Base-by-base conservation (phyloP, 2,888 invertebrate species). In the Lobophora halterata region DNA sequence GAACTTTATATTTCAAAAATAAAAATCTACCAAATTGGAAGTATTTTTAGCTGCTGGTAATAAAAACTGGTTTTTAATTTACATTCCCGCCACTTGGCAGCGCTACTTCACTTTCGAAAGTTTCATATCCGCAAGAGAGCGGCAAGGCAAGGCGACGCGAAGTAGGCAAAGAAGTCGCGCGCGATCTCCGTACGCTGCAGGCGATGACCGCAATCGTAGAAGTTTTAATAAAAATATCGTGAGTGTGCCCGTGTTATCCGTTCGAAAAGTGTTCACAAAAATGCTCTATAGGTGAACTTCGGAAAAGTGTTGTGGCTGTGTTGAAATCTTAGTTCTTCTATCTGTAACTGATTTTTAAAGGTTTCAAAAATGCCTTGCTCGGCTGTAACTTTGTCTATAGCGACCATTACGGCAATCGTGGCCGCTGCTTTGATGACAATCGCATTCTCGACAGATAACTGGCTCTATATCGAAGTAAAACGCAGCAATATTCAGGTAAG, bases 401-500 rank as follows among this genome's bases (percentile, higher is more conserved):
- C 97, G 66, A 97, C 97, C 71, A 96, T 98, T 85, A 95, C 96
- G 77, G 97, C 97, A 76, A 96, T 98, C 79, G 93, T 97, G 75
- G 96, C 97, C 66, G 95, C 97, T 72, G 96, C 97, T 53, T 89
- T 97, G 72, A 91, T 98, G 79, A 93, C 96, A 68, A 96, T 98
- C 79, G 96, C 97, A 66, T 97, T 97, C 88, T 93, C 96, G 63
- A 97, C 97, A 75, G 97, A 98, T 89, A 97, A 97, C 90, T 98
- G 98, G 98, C 91, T 96, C 68, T 95, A 95, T 78, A 94, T 96
- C 66, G 96, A 96, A 89, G 97, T 98, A 59, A 94, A 94, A 81
- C 91, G 97, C 72, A 92, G 91, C 66, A 92, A 92, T 78, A 96
- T 96, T 72, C 93, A 95, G 94, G 96, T 96, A 90, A 88, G 62